phyloP scores from a whole-genome alignment of 2,888 invertebrate species.

The Drosophila recens region DNA sequence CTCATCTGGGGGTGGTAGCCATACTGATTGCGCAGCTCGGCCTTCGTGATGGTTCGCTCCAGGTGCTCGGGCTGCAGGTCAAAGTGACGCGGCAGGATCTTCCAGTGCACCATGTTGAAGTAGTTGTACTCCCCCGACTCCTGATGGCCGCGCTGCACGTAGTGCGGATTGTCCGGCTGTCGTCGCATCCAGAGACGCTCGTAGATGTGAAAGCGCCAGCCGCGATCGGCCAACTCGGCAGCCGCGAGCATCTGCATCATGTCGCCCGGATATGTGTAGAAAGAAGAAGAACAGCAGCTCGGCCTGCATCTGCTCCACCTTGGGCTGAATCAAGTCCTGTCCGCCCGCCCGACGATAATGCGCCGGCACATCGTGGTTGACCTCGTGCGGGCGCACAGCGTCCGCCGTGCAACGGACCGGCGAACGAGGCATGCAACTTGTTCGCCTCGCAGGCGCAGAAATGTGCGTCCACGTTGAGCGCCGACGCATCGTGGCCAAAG shows the following conservation, averaged over 20 bases:
- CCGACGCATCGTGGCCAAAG: conserved; percentile 35
- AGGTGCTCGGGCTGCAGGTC: conserved; percentile 50
- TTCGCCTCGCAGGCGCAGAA: conserved; percentile 9
- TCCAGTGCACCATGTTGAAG: conserved; percentile 64
- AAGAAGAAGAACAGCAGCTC: conserved; percentile 66
- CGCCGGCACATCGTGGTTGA: conserved; percentile 27
- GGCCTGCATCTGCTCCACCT: conserved; percentile 54
- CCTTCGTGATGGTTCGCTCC: conserved; percentile 61
- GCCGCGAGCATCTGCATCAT: conserved; percentile 72
- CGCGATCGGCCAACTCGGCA: conserved; percentile 65
- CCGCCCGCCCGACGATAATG: conserved; percentile 12
- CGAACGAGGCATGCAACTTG: conserved; percentile 37
- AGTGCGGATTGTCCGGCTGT: conserved; percentile 61
- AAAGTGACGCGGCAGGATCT: conserved; percentile 54
- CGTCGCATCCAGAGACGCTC: conserved; percentile 57
- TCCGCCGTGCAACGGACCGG: conserved; percentile 30
- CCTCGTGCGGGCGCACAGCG: conserved; percentile 35
- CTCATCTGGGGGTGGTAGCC: conserved; percentile 67
- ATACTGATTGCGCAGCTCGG: conserved; percentile 47
- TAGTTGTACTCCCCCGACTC: conserved; percentile 69
- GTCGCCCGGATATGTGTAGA: conserved; percentile 62
- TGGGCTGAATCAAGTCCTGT: conserved; percentile 47
- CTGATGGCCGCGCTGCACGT: conserved; percentile 21
- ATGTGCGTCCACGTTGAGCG: conserved; percentile 23
- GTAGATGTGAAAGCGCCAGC: conserved; percentile 65